Percentiles rank a stretch among this genome's conserved stretches.
These are phyloP conservation scores for Enteromius unitaeniatus DNA, from an alignment of 2,797 vertebrate genomes.

Conservation along the genomic window DNA sequence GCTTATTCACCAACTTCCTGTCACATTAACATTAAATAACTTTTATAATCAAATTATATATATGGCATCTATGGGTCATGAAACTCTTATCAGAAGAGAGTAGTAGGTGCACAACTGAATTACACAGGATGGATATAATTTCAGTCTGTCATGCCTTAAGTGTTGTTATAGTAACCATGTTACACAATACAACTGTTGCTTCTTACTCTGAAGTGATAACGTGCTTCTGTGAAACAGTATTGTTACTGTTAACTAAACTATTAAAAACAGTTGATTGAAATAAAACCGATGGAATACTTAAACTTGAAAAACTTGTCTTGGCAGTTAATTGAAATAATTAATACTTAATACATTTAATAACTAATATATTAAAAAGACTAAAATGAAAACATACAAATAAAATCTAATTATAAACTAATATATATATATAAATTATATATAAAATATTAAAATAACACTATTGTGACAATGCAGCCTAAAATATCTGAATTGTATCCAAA, in stretches of 20 bases:
- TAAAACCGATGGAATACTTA: neutral
- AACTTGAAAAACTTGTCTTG: neutral
- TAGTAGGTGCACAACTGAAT: constrained; percentile 23
- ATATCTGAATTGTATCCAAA: neutral
- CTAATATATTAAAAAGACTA: neutral
- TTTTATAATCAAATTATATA: constrained; percentile 24
- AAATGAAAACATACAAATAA: neutral
- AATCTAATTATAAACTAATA: neutral
- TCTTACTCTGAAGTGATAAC: constrained; percentile 6
- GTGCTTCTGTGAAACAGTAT: neutral
- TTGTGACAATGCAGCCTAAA: neutral
- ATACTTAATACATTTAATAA: neutral
- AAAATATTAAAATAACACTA: neutral
- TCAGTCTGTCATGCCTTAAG: constrained; percentile 28
- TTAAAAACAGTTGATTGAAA: neutral
- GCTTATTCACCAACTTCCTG: neutral
- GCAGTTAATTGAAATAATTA: neutral
- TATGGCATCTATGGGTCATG: neutral
- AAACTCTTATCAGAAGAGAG: constrained; percentile 25
- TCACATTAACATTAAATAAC: neutral
- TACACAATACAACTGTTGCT: constrained; percentile 28
- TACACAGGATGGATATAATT: constrained; percentile 27
- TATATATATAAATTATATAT: neutral
- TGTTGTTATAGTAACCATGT: constrained; percentile 50
- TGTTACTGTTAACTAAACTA: neutral